Percentiles rank a stretch among this genome's conserved stretches.
Evolutionary conservation across 2,113 vertebrate species (phyloP).

Genomic region (Lipotes vexillifer): DNA sequence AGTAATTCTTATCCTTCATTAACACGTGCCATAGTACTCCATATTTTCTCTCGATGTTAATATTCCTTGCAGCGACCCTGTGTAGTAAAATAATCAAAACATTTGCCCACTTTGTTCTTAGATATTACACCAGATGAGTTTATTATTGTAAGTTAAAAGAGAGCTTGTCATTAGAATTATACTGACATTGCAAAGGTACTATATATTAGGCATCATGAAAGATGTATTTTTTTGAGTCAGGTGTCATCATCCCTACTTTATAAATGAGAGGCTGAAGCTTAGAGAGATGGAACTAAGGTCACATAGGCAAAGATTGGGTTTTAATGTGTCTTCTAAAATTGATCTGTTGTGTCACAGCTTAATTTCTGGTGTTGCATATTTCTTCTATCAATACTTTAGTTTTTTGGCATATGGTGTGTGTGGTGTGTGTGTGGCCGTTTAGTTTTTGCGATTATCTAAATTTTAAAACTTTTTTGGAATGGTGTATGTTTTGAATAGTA

Average conservation of each 20-base stretch:
- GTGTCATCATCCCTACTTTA: background rate
- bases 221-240: background rate
- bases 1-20: background rate
- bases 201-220: background rate
- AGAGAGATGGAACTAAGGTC: background rate
- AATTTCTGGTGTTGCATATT: background rate
- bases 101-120: background rate
- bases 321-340: constrained; percentile 1
- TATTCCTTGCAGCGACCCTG: background rate
- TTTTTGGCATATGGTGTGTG: background rate
- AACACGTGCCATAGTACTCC: background rate
- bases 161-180: background rate
- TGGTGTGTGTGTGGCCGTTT: background rate
- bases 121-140: background rate
- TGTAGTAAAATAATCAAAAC: background rate
- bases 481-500: background rate
- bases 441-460: background rate
- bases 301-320: background rate
- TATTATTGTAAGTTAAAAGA: constrained; percentile 1
- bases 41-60: background rate
- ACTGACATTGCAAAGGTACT: background rate
- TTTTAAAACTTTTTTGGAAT: constrained; percentile 12
- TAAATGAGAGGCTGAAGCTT: background rate
- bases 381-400: background rate
- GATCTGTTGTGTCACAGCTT: background rate